These are phyloP conservation scores for Drosophila nr. medialis DNA, from an alignment of 2,888 invertebrate species.

Conservation along the genomic window DNA sequence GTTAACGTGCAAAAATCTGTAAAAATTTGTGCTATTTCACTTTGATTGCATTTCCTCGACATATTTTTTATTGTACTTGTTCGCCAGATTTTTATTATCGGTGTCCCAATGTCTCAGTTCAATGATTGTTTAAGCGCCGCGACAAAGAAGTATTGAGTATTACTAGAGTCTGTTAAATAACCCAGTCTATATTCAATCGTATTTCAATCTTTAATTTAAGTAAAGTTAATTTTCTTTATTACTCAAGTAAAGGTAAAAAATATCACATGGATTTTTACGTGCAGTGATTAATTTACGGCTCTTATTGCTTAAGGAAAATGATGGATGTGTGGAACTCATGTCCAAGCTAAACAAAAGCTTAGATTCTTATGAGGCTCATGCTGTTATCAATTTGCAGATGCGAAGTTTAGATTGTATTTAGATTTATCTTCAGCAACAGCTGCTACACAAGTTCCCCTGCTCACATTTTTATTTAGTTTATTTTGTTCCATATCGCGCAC, in stretches of 20 bases:
- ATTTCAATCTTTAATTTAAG: too few species aligned
- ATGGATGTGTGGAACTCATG: not conserved
- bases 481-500: not conserved
- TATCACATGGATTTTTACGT: not conserved
- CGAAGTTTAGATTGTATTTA: not conserved
- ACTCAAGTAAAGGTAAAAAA: not conserved
- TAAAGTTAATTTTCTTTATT: not conserved
- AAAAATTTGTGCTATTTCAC: conserved; percentile 62
- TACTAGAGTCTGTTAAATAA: not conserved
- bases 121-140: not conserved
- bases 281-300: not conserved
- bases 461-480: not conserved
- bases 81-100: not conserved
- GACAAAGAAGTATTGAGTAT: not conserved
- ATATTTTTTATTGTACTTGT: conserved; percentile 46
- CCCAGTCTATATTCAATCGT: not conserved
- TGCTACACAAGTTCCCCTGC: not conserved
- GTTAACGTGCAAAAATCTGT: conserved; percentile 75
- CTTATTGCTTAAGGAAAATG: not conserved
- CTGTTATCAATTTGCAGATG: not conserved
- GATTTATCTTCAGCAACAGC: not conserved
- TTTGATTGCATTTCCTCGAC: conserved; percentile 63
- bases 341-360: not conserved
- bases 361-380: not conserved
- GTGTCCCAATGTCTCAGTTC: not conserved